Conservation (phyloP, 2,797 vertebrate species). For the Novumbra hubbsi region DNA sequence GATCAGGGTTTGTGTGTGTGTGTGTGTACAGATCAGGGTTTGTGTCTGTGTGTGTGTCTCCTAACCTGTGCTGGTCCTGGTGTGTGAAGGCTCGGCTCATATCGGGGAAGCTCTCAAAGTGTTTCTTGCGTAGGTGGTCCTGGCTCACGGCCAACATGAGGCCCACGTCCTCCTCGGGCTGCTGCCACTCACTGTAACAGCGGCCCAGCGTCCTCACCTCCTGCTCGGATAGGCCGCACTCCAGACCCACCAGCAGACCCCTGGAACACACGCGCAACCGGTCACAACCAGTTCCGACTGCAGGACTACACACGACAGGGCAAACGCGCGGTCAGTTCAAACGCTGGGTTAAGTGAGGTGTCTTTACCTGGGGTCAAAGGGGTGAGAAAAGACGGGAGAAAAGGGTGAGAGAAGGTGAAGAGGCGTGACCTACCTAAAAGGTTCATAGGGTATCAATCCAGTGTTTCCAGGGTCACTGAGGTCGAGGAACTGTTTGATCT, state of each 20-base stretch:
- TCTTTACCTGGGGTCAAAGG: background rate
- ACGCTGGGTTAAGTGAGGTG: background rate
- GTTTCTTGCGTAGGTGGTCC: slow-evolving; percentile 79
- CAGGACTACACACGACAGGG: too few relatives aligned
- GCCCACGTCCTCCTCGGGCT: slow-evolving; percentile 55
- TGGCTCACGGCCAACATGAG: slow-evolving; percentile 77
- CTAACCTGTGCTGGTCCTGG: slow-evolving; percentile 79
- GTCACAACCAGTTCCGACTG: too few relatives aligned
- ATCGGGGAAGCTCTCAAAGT: slow-evolving; percentile 77
- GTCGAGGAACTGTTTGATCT: slow-evolving; percentile 78
- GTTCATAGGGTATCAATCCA: slow-evolving; percentile 74
- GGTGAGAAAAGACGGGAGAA: background rate
- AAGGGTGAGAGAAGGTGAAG: background rate
- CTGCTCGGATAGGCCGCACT: slow-evolving; percentile 77
- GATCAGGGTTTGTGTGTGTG: background rate
- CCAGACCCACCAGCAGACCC: slow-evolving; percentile 66
- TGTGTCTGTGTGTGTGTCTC: background rate
- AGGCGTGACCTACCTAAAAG: slow-evolving; percentile 75
- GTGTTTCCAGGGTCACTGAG: slow-evolving; percentile 66
- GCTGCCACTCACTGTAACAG: slow-evolving; percentile 63
- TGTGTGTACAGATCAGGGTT: background rate
- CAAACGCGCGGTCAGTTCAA: too few relatives aligned
- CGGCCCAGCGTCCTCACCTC: slow-evolving; percentile 84
- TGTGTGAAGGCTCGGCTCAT: slow-evolving; percentile 71
- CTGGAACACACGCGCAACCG: slow-evolving; percentile 42